Evolutionary conservation across 2,888 invertebrate genomes (phyloP).

Genomic region (Rotaria sp.): DNA sequence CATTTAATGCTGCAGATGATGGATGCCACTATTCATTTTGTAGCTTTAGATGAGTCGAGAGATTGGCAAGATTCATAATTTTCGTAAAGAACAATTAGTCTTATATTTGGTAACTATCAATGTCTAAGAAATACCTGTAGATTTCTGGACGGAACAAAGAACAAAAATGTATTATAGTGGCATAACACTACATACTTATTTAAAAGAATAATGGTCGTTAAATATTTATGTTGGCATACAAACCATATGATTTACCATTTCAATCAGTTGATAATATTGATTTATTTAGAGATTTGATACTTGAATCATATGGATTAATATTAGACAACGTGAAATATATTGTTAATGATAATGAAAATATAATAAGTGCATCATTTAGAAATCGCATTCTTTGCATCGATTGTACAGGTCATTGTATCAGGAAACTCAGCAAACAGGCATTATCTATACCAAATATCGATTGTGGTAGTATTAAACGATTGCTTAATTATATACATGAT

Average conservation of each 20-base stretch:
- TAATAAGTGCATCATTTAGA: neutral
- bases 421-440: neutral
- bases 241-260: neutral
- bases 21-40: neutral
- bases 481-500: neutral
- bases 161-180: neutral
- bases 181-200: neutral
- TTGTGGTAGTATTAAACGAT: neutral
- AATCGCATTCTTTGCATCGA: neutral
- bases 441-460: neutral
- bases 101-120: neutral
- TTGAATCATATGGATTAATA: neutral
- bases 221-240: neutral
- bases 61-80: neutral
- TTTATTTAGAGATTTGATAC: neutral
- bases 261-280: neutral
- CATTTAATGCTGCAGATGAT: neutral
- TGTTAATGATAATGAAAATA: neutral
- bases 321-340: neutral
- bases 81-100: neutral
- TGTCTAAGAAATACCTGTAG: neutral
- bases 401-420: neutral
- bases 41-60: neutral
- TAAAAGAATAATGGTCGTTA: neutral
- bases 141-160: neutral